Evolutionary conservation across 2,113 vertebrate species (phyloP).

Genomic region (Corythaixoides concolor): DNA sequence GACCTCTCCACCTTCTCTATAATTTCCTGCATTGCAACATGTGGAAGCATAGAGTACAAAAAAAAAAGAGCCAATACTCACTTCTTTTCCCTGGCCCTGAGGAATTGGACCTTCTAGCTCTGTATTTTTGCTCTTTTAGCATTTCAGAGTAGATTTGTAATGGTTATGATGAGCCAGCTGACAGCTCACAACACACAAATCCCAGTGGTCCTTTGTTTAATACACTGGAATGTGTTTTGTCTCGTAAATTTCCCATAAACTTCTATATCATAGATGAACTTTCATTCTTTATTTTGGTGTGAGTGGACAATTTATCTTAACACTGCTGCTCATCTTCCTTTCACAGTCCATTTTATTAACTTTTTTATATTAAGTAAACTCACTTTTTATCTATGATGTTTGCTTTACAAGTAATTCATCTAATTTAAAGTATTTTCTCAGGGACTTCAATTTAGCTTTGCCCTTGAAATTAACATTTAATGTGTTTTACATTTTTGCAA

Average conservation of each 20-base stretch:
- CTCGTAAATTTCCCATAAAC: conserved; percentile 31
- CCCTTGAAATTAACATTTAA: conserved; percentile 65
- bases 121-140: not conserved
- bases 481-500: conserved; percentile 52
- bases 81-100: not conserved
- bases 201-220: not conserved
- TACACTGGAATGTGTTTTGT: not conserved
- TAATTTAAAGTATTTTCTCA: conserved; percentile 62
- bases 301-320: conserved; percentile 54
- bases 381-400: conserved; percentile 59
- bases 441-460: conserved; percentile 58
- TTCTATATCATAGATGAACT: conserved; percentile 1
- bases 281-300: conserved; percentile 25
- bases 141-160: not conserved
- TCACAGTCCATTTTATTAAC: conserved; percentile 51
- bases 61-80: not conserved
- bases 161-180: not conserved
- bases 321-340: conserved; percentile 9
- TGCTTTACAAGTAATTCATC: conserved; percentile 64
- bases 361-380: conserved; percentile 58
- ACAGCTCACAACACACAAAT: not conserved
- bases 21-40: not conserved
- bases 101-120: not conserved
- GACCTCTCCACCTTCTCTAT: not conserved
- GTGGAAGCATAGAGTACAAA: not conserved